A percentile compares a stretch with the other conserved stretches of the same genome.
Evolutionary conservation across 2,888 invertebrate species (phyloP).

Genomic region (Scaptomyza tumidula): DNA sequence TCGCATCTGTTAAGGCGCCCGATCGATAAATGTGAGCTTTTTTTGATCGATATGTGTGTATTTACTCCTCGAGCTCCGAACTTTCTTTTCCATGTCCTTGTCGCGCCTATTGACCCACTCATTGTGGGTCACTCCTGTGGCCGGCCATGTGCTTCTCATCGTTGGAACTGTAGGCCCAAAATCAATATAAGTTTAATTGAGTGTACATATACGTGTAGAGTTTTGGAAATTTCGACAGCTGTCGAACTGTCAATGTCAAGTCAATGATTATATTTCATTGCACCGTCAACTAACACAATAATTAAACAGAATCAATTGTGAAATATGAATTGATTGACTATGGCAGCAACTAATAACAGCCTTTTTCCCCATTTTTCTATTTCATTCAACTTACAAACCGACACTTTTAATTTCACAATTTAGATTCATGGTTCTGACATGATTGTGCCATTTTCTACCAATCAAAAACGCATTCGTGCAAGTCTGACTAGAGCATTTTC

Average conservation of each 20-base stretch:
- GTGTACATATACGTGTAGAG: conserved; percentile 34
- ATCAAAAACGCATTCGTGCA: conserved; percentile 34
- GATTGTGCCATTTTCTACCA: conserved; percentile 49
- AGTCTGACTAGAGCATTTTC: conserved; percentile 23
- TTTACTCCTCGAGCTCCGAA: conserved; percentile 71
- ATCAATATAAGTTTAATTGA: conserved; percentile 61
- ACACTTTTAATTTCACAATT: conserved; percentile 9
- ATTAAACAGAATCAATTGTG: conserved; percentile 66
- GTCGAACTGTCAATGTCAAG: conserved; percentile 55
- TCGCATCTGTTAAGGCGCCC: conserved; percentile 66
- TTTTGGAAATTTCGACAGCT: conserved; percentile 69
- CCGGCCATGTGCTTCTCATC: no score
- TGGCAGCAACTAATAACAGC: conserved; percentile 4
- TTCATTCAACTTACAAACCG: background rate
- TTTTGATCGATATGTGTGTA: conserved; percentile 55
- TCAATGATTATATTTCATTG: conserved; percentile 30
- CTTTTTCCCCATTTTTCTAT: background rate
- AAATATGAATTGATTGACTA: conserved; percentile 68
- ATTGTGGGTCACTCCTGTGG: background rate
- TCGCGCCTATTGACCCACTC: conserved; percentile 46
- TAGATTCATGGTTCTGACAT: conserved; percentile 19
- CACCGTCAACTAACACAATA: conserved; percentile 35
- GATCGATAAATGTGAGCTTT: conserved; percentile 62
- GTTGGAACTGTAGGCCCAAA: background rate
- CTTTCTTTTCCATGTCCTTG: conserved; percentile 71